These are phyloP conservation scores for Neodiprion lecontei DNA, from an alignment of 1,140 invertebrate species.

Conservation along the genomic window DNA sequence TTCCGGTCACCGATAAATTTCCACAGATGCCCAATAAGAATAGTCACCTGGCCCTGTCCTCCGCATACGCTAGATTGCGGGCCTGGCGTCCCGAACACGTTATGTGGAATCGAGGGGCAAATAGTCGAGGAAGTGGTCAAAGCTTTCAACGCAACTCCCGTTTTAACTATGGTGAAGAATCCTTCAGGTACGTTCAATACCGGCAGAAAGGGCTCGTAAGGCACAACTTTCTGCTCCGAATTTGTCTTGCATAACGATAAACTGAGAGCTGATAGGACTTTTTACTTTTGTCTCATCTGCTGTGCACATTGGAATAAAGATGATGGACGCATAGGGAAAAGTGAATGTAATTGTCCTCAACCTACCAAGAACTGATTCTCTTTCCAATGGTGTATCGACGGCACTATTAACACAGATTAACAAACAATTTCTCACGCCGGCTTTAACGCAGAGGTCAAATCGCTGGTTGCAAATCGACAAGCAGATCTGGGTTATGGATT, in stretches of 20 bases:
- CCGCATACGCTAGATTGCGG: not conserved
- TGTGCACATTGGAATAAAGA: no score
- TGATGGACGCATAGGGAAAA: no score
- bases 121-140: not conserved
- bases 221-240: not conserved
- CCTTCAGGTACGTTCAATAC: not conserved
- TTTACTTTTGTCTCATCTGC: no score
- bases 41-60: not conserved
- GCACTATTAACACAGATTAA: not conserved
- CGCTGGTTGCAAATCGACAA: not conserved
- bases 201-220: not conserved
- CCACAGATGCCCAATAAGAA: not conserved
- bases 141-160: not conserved
- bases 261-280: not conserved
- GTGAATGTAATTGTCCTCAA: no score
- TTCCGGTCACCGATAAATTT: not conserved
- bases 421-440: no score
- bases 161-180: not conserved
- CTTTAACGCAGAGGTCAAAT: not conserved
- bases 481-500: not conserved
- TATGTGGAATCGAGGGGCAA: not conserved
- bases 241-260: no score
- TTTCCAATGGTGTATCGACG: no score
- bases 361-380: no score
- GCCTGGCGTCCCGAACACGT: not conserved